Percentiles rank a stretch among this genome's conserved stretches.
Evolutionary conservation across 2,888 invertebrate species (phyloP).

Genomic region (Eurois occulta): DNA sequence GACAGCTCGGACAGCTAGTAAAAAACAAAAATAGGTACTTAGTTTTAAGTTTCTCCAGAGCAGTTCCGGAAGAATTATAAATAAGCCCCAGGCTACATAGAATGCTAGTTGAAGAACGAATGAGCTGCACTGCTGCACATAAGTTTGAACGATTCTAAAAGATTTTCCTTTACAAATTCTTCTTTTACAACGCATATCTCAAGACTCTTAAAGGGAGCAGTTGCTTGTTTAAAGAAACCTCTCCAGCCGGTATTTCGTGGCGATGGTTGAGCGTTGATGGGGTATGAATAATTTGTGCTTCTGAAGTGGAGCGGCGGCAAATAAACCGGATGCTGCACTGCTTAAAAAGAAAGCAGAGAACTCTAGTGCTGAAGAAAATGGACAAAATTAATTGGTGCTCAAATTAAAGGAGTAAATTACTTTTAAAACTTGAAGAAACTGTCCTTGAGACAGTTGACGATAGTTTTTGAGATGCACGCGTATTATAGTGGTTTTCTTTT

Average conservation of each 20-base stretch:
- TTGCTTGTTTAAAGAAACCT: conserved; percentile 58
- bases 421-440: not conserved
- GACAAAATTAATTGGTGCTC: conserved; percentile 42
- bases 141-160: conserved; percentile 11
- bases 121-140: not conserved
- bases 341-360: conserved; percentile 2
- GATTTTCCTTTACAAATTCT: not conserved
- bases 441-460: not conserved
- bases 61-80: not conserved
- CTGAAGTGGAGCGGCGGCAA: conserved; percentile 57
- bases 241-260: conserved; percentile 54
- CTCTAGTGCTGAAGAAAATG: not conserved
- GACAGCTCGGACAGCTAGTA: not conserved
- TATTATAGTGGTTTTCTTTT: not conserved
- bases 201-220: conserved; percentile 48
- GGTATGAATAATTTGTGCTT: conserved; percentile 64
- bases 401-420: conserved; percentile 12
- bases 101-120: not conserved
- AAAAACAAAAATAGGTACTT: not conserved
- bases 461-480: not conserved
- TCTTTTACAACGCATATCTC: conserved; percentile 28
- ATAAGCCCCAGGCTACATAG: not conserved
- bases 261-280: conserved; percentile 59
- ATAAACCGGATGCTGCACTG: conserved; percentile 50
- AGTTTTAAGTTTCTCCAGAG: not conserved